Conservation (phyloP, 2,797 vertebrate genomes). For the Pangasius larnaudii region DNA sequence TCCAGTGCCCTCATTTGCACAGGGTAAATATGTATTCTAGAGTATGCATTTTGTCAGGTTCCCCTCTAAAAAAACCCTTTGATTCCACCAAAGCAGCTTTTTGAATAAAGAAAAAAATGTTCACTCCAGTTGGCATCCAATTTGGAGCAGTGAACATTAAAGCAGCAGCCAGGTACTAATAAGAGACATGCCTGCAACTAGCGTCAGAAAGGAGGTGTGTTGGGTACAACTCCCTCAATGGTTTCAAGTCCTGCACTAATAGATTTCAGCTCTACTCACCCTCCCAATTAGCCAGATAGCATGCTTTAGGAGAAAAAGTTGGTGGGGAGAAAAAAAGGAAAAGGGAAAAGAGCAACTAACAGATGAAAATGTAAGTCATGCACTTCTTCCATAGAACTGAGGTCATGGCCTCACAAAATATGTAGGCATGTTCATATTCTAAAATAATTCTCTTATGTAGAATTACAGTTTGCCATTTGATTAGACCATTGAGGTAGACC, state of each 20-base stretch:
- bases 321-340: not conserved
- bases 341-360: not conserved
- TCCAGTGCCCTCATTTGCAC: slow-evolving; percentile 60
- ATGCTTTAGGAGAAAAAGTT: slow-evolving; percentile 52
- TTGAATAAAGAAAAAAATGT: slow-evolving; percentile 69
- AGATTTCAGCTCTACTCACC: slow-evolving; percentile 76
- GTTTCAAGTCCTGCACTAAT: slow-evolving; percentile 76
- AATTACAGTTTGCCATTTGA: not conserved
- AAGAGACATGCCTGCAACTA: slow-evolving; percentile 75
- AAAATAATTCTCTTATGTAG: not conserved
- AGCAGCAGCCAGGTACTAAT: slow-evolving; percentile 79
- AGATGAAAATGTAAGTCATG: not conserved
- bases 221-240: slow-evolving; percentile 63
- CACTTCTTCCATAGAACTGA: not conserved
- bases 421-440: not conserved
- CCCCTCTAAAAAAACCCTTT: slow-evolving; percentile 68
- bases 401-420: not conserved
- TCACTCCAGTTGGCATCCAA: slow-evolving; percentile 77
- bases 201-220: slow-evolving; percentile 69
- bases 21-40: slow-evolving; percentile 68
- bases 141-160: slow-evolving; percentile 80
- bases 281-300: slow-evolving; percentile 74
- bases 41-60: slow-evolving; percentile 67
- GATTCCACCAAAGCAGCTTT: slow-evolving; percentile 68
- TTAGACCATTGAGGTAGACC: too few species aligned